Conservation (phyloP, 2,888 invertebrate species). For the Platerodrilus igneus region DNA sequence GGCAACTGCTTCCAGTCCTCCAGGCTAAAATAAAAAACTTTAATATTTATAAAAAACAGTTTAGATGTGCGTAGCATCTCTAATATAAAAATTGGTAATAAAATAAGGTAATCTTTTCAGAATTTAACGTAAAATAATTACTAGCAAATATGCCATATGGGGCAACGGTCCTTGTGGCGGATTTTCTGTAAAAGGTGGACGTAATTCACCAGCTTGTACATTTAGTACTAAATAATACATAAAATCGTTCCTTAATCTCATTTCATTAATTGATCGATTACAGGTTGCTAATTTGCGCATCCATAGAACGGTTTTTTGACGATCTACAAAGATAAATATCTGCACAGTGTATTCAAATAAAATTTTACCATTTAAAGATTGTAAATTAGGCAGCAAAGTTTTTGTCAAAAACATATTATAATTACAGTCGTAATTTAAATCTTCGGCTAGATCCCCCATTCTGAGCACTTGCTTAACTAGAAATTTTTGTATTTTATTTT, state of each 20-base stretch:
- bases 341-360: not conserved
- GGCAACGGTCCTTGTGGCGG: constrained; percentile 50
- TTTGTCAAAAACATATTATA: constrained; percentile 52
- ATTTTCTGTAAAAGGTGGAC: constrained; percentile 49
- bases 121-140: no score
- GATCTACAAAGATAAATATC: constrained; percentile 39
- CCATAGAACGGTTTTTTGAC: constrained; percentile 50
- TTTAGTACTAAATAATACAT: constrained; percentile 52
- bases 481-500: no score
- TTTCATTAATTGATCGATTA: constrained; percentile 49
- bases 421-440: constrained; percentile 53
- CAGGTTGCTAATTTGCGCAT: constrained; percentile 50
- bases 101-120: no score
- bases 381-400: constrained; percentile 47
- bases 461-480: constrained; percentile 15
- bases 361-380: constrained; percentile 35
- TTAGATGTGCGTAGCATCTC: not conserved
- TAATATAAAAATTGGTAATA: no score
- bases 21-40: constrained; percentile 35
- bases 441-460: constrained; percentile 46
- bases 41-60: not conserved
- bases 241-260: constrained; percentile 53
- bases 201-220: constrained; percentile 48
- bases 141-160: constrained; percentile 47
- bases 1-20: constrained; percentile 33